Evolutionary conservation across 2,113 vertebrate genomes (phyloP), one percentile per base, ranked within the genome.

Genomic region (Ptilonorhynchus violaceus): DNA sequence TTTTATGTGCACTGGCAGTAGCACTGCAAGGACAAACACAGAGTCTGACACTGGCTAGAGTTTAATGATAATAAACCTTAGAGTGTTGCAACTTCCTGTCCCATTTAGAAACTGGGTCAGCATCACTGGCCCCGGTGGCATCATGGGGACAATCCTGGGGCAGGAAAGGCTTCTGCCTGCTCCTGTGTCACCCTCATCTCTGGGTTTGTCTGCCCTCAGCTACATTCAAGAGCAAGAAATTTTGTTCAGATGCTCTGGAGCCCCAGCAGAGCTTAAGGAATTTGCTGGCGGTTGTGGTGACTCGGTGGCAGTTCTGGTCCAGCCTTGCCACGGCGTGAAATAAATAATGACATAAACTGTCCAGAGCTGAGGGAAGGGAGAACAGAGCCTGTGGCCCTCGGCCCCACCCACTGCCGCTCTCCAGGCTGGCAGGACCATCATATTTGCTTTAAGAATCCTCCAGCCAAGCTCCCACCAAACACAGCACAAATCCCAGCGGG

Each of bases 211-310:
- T 87, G 66, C 24, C 14, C 56, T 10, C 59, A 80, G n/a, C 58
- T 33, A 1, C 24, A 1, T 30, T 20, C 33, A 52, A 39, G 15
- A 35, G 46, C 15, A 56, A 41, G 41, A 35, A 11, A 5, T 42
- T 52, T 28, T 41, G 13, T 35, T 66, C 2, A 0, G 62, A 7
- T 49, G 1, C 41, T 35, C 5, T 49, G 66, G 59, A 75, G 24
- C 35, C n/a, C 15, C 52, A 30, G 52, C 13, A 63, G 33, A 41
- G 19, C 58, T 24, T 7, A 11, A 67, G 52, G 53, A 20, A 13
- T 50, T 73, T 39, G 11, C 7, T 4, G 2, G 7, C 10, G 20
- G 11, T n/a, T 2, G 1, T 0, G 8, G 35, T 37, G 70, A n/a
- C 33, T 19, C 1, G 3, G 62, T 75, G 56, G 30, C 56, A 33